Conservation (phyloP, 2,888 invertebrate genomes). For the Clostera curtula region DNA sequence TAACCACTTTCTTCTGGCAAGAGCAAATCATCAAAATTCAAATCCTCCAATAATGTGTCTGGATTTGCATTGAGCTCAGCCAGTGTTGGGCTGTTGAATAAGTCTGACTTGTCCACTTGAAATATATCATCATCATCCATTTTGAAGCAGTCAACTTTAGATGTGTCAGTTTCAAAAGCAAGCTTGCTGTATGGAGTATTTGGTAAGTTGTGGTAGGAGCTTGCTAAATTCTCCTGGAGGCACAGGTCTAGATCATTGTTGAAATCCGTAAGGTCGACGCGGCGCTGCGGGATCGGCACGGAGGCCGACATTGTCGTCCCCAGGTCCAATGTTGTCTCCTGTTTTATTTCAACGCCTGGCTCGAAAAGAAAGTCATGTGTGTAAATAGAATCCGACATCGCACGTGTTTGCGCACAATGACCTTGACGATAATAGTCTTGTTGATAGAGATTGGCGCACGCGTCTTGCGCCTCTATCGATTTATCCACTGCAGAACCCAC, state of each 20-base stretch:
- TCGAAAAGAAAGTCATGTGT: slow-evolving; percentile 78
- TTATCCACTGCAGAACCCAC: slow-evolving; percentile 60
- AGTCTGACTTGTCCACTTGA: slow-evolving; percentile 89
- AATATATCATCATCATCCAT: slow-evolving; percentile 94
- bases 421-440: slow-evolving; percentile 69
- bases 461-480: slow-evolving; percentile 66
- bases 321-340: slow-evolving; percentile 72
- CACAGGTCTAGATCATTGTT: slow-evolving; percentile 73
- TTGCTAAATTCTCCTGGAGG: slow-evolving; percentile 61
- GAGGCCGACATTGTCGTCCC: slow-evolving; percentile 69
- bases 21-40: slow-evolving; percentile 89
- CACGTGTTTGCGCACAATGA: slow-evolving; percentile 68
- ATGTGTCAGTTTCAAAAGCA: slow-evolving; percentile 55
- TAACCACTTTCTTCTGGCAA: slow-evolving; percentile 81
- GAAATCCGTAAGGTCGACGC: slow-evolving; percentile 65
- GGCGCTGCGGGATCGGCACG: slow-evolving; percentile 78
- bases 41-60: slow-evolving; percentile 86
- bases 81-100: slow-evolving; percentile 88
- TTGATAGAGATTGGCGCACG: slow-evolving; percentile 69
- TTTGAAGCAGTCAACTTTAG: slow-evolving; percentile 78
- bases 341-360: slow-evolving; percentile 76
- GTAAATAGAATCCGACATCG: slow-evolving; percentile 79
- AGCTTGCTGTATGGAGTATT: slow-evolving; percentile 56
- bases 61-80: slow-evolving; percentile 91
- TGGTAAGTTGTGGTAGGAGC: slow-evolving; percentile 57